phyloP scores from a whole-genome alignment of 2,113 vertebrate species.

The Bungarus multicinctus region DNA sequence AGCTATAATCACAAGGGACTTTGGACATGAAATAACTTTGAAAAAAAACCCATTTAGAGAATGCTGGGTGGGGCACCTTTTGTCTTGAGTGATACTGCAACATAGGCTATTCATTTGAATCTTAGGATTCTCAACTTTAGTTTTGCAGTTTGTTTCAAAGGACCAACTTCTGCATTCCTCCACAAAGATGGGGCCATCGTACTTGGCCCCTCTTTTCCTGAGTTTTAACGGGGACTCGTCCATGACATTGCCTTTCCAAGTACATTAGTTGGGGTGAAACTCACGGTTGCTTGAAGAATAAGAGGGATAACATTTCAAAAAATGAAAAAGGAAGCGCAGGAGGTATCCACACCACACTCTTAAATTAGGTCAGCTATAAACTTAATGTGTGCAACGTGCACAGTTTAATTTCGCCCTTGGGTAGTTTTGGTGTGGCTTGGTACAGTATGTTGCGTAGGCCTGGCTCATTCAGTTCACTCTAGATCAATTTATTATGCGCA shows the following conservation, averaged over 20 bases:
- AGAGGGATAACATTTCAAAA: background rate
- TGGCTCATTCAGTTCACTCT: background rate
- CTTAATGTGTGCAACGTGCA: background rate
- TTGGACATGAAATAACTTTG: background rate
- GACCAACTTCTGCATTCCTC: background rate
- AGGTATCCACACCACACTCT: background rate
- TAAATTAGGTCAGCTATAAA: background rate
- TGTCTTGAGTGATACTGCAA: background rate
- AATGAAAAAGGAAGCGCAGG: background rate
- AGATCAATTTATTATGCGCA: background rate
- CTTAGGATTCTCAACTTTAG: too few relatives aligned
- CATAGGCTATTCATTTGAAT: background rate
- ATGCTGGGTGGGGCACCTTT: background rate
- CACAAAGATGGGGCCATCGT: background rate
- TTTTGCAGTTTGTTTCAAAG: background rate
- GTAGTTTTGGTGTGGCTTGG: background rate
- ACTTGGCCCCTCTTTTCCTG: background rate
- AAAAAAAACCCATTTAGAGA: background rate
- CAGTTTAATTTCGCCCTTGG: background rate
- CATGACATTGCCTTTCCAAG: background rate
- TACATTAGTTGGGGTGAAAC: background rate
- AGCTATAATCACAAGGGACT: background rate
- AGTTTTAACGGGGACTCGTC: background rate
- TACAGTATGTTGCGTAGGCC: background rate
- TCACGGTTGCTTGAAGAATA: background rate